Percentiles rank a stretch among this genome's conserved stretches.
Conservation (phyloP, 2,797 vertebrate genomes). For the Nasua narica region DNA sequence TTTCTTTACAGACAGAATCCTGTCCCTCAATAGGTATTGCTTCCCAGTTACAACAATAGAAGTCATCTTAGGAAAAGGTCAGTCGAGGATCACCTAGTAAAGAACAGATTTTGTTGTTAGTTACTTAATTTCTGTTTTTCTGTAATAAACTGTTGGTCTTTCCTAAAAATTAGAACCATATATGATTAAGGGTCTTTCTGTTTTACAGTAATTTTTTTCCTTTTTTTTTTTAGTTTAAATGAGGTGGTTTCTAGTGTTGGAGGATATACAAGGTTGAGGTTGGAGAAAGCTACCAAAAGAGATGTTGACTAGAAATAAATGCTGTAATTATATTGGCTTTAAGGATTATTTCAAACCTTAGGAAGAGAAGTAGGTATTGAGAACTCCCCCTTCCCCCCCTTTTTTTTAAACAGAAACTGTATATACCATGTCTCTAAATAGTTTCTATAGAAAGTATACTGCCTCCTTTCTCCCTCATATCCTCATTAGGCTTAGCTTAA, state of each 20-base stretch:
- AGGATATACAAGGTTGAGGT: not conserved
- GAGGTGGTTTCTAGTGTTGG: constrained; percentile 15
- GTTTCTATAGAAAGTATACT: constrained; percentile 52
- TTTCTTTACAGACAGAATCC: constrained; percentile 26
- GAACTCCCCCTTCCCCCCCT: not conserved
- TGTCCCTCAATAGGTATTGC: not conserved
- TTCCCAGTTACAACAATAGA: not conserved
- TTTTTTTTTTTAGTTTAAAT: constrained; percentile 35
- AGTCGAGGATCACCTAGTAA: not conserved
- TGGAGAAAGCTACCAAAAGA: constrained; percentile 31
- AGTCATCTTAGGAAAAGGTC: not conserved
- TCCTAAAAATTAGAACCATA: not conserved
- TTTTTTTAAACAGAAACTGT: constrained; percentile 18
- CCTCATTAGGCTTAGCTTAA: constrained; percentile 70
- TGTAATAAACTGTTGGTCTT: not conserved
- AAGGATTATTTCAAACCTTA: constrained; percentile 51
- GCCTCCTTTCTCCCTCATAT: not conserved
- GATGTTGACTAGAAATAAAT: constrained; percentile 46
- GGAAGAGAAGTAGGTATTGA: constrained; percentile 40
- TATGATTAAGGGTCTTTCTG: not conserved
- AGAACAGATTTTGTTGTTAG: not conserved
- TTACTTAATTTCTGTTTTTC: constrained; percentile 7
- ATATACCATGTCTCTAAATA: constrained; percentile 51
- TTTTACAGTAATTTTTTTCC: not conserved
- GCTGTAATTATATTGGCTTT: constrained; percentile 37